phyloP scores from a whole-genome alignment of 2,888 invertebrate species.

The Chelonus formosanus region DNA sequence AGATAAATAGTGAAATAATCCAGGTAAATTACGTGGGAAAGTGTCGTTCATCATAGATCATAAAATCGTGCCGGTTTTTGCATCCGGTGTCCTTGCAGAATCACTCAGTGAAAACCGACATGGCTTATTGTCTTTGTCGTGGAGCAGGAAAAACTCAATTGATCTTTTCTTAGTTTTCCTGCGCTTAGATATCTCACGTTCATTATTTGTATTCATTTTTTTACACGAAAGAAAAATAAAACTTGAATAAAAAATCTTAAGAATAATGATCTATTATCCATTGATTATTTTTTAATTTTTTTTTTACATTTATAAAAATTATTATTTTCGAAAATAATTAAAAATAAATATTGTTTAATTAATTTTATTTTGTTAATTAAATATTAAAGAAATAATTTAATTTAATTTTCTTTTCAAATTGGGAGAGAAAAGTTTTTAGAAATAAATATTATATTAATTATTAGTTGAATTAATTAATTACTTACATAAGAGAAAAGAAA shows the following conservation, averaged over 20 bases:
- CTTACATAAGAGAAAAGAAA: no score
- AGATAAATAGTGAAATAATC: conserved; percentile 15
- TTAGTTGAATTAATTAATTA: no score
- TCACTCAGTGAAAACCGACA: conserved; percentile 22
- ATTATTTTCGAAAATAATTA: no score
- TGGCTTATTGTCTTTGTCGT: conserved; percentile 7
- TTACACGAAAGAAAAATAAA: no score
- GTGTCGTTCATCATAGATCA: conserved; percentile 43
- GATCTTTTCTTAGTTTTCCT: conserved; percentile 3
- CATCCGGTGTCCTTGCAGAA: conserved; percentile 56
- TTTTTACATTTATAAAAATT: no score
- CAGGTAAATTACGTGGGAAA: conserved; percentile 50
- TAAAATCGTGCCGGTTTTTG: conserved; percentile 49
- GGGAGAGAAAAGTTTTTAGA: no score
- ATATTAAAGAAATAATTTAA: no score
- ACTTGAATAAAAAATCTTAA: not conserved
- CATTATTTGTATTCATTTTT: not conserved
- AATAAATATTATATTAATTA: no score
- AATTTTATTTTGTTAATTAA: no score
- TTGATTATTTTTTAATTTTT: no score
- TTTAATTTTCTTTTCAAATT: no score
- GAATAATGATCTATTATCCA: not conserved
- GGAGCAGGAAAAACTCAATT: not conserved
- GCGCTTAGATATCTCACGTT: not conserved
- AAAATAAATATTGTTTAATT: no score